Evolutionary conservation across 2,888 invertebrate genomes (phyloP), one percentile per base, ranked within the genome.

Genomic region (Labia minor): DNA sequence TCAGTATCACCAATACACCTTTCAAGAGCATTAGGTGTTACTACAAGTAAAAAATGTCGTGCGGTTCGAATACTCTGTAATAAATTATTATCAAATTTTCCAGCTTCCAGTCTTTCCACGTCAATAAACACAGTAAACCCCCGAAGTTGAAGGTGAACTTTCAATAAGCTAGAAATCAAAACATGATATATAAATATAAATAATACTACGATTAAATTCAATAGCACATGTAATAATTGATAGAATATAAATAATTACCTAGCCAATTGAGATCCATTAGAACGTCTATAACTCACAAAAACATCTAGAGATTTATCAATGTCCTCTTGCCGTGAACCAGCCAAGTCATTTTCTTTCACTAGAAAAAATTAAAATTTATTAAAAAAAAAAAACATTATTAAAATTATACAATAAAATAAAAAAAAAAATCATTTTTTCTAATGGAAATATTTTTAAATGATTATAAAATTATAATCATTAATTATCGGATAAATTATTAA

Each of bases 61-160:
- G 98, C 98, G 76, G 95, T 94, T 73, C 90, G 86, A 77, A 99
- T 97, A 79, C 96, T 97, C 79, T 96, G 94, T 70, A 99, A 82
- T 64, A 99, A 81, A 76, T 96, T 96, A 76, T 97, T 97, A 78
- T 99, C 98, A 78, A 99, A 99, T 81, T 99, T 99, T 61, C 99
- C 99, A 21, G 98, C 99, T 78, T 97, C 94, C 69, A 99, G 81
- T 72, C 96, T 83, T 78, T 99, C 99, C 67, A 99, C 98, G 75
- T 99, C 99, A 72, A 99, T 95, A 78, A 99, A 99, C 21, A 97
- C 97, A 21, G 93, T 89, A 79, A 95, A 98, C 1, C 96, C 96
- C 74, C 96, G 82, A 69, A 99, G 81, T 78, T 98, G 95, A 65
- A 99, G 83, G 76, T 99, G 97, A 37, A 99, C 98, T 81, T 98